phyloP scores from a whole-genome alignment of 2,797 vertebrate genomes.

The Scyliorhinus canicula region DNA sequence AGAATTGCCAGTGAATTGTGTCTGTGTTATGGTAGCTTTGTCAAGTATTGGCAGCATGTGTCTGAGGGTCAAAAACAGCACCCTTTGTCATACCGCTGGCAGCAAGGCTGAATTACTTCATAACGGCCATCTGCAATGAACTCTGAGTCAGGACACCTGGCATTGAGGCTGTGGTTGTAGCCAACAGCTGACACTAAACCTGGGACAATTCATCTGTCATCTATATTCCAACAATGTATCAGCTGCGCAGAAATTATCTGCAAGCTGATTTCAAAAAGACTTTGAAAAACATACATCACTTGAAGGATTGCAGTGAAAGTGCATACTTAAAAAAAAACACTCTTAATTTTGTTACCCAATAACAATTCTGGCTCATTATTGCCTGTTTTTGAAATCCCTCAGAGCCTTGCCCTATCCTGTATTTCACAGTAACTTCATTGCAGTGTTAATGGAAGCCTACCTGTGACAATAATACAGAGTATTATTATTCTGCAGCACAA shows the following conservation, averaged over 20 bases:
- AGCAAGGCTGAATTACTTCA: neutral
- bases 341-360: neutral
- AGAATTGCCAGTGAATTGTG: neutral
- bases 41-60: neutral
- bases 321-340: neutral
- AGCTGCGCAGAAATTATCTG: neutral
- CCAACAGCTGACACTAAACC: neutral
- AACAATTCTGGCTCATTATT: neutral
- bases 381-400: neutral
- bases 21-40: neutral
- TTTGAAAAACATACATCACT: neutral
- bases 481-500: too few species aligned
- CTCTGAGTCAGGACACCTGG: neutral
- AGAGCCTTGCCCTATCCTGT: too few species aligned
- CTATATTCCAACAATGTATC: neutral
- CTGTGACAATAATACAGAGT: too few species aligned
- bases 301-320: neutral
- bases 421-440: too few species aligned
- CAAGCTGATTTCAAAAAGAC: neutral
- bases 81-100: neutral
- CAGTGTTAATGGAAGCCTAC: too few species aligned
- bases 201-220: neutral
- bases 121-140: neutral
- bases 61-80: neutral
- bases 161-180: neutral